Conservation (phyloP, 2,113 vertebrate genomes). For the Sturnira hondurensis region DNA sequence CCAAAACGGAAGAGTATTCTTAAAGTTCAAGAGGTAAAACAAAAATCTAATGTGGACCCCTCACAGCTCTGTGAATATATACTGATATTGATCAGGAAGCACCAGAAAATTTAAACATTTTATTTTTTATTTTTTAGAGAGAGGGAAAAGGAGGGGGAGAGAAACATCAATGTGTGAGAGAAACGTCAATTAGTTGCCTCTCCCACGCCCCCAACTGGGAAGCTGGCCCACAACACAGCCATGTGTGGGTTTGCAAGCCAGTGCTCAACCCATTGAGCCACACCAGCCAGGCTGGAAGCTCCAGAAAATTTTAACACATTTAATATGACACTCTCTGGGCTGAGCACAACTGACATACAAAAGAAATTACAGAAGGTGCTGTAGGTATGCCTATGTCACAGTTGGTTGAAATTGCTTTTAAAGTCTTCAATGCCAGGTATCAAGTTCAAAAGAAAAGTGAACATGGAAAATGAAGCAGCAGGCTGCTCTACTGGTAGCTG, state of each 20-base stretch:
- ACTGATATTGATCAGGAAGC: background rate
- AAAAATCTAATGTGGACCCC: background rate
- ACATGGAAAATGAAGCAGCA: background rate
- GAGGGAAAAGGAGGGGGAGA: no score
- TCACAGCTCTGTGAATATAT: background rate
- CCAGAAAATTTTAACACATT: no score
- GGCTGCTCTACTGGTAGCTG: background rate
- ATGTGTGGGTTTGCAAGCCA: no score
- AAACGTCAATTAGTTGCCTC: background rate
- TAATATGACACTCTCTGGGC: no score
- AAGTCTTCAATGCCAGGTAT: background rate
- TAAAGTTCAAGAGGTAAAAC: background rate
- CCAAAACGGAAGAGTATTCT: background rate
- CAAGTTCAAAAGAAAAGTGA: background rate
- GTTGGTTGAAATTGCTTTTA: background rate
- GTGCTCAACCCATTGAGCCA: no score
- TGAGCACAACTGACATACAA: background rate
- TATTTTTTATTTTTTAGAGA: no score
- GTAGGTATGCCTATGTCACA: background rate
- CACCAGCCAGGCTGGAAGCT: no score
- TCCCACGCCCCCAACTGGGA: no score
- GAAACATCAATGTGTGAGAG: no score
- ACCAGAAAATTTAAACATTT: background rate
- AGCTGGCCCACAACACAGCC: no score
- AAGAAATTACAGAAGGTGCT: background rate